Evolutionary conservation across 37 sponge, comb jelly and placozoan species (phyloP).

Genomic region (Corticium candelabrum): DNA sequence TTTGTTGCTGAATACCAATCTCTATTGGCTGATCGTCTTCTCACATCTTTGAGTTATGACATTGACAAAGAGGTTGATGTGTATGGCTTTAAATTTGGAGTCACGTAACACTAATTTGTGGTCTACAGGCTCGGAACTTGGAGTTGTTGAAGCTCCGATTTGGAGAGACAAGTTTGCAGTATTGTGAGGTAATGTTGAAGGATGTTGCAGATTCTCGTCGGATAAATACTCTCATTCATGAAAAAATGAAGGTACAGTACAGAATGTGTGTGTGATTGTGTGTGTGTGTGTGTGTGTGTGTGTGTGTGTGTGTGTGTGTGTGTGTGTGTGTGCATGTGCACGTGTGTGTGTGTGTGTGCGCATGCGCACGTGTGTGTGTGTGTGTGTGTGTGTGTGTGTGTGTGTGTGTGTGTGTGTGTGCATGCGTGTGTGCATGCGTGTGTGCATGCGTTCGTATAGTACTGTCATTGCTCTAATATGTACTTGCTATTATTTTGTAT

Average conservation of each 20-base stretch:
- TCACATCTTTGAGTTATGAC: conserved; percentile 61
- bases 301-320: neutral
- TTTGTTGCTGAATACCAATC: conserved; percentile 85
- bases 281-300: no score
- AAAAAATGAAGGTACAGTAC: conserved; percentile 11
- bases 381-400: no score
- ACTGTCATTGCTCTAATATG: no score
- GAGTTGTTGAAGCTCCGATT: conserved; percentile 77
- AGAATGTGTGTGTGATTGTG: no score
- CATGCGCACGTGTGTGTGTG: no score
- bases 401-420: no score
- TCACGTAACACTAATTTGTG: neutral
- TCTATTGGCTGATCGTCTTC: conserved; percentile 76
- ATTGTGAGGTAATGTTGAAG: conserved; percentile 92
- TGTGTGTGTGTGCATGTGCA: no score
- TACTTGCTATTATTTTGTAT: no score
- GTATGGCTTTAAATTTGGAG: neutral
- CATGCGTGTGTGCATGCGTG: no score
- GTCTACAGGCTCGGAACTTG: conserved; percentile 47
- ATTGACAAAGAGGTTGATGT: conserved; percentile 55
- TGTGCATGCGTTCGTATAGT: no score
- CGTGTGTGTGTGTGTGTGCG: no score
- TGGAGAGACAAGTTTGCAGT: conserved; percentile 72
- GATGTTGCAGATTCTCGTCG: conserved; percentile 81
- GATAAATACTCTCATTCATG: conserved; percentile 29